These are phyloP conservation scores for Pseudococcus viburni DNA, from an alignment of 2,888 invertebrate species.

Conservation along the genomic window DNA sequence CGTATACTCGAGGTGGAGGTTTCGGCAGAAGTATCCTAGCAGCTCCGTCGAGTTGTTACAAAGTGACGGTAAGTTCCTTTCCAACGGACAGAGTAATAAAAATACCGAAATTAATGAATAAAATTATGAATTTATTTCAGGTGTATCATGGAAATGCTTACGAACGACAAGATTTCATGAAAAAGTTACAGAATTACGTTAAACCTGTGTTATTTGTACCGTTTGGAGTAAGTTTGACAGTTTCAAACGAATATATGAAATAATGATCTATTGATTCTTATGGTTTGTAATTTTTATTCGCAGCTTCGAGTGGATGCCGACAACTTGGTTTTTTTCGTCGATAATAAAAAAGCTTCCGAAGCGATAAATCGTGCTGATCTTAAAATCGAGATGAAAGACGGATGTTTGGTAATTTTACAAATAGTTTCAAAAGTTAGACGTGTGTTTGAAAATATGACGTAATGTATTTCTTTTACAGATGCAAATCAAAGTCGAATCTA, in stretches of 20 bases:
- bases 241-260: neutral
- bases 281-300: too few species aligned
- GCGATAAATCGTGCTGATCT: constrained; percentile 13
- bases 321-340: constrained; percentile 22
- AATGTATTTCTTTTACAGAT: neutral
- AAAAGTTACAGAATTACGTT: constrained; percentile 8
- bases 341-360: constrained; percentile 23
- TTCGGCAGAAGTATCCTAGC: neutral
- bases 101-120: too few species aligned
- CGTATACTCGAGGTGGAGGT: neutral
- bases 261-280: neutral
- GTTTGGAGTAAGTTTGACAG: neutral
- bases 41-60: neutral
- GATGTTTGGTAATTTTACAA: constrained; percentile 46
- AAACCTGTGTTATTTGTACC: neutral
- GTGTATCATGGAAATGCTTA: constrained; percentile 43
- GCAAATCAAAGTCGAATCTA: constrained; percentile 51
- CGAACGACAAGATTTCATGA: constrained; percentile 41
- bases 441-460: neutral
- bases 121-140: too few species aligned
- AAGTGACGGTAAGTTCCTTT: constrained; percentile 47
- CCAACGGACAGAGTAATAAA: too few species aligned
- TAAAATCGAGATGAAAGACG: constrained; percentile 43
- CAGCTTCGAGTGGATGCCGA: constrained; percentile 44
- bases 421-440: neutral